phyloP scores from a whole-genome alignment of 2,113 vertebrate species.

The Empidonax alnorum region DNA sequence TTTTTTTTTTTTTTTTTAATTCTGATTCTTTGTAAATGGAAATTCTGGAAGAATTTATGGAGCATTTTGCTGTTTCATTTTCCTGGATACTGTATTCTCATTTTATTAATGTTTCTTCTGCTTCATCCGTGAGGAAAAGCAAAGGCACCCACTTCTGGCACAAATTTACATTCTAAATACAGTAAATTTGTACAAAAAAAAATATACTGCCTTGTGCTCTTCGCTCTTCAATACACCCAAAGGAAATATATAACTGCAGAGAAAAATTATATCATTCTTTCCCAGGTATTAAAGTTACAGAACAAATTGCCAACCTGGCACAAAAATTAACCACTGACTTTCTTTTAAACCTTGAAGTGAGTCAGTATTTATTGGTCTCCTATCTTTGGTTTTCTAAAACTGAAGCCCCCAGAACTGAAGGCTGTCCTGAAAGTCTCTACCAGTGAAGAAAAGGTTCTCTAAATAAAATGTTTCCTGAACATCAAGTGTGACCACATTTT shows the following conservation, averaged over 20 bases:
- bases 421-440: not conserved
- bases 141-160: not conserved
- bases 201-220: not conserved
- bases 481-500: not conserved
- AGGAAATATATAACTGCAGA: not conserved
- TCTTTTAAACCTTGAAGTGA: not conserved
- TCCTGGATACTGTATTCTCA: not conserved
- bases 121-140: not conserved
- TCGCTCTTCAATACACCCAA: not conserved
- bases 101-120: not conserved
- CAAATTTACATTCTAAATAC: not conserved
- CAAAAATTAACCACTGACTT: not conserved
- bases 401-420: not conserved
- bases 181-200: not conserved
- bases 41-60: not conserved
- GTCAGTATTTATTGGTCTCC: not conserved
- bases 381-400: not conserved
- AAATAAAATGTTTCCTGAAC: not conserved
- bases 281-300: not conserved
- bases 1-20: not conserved
- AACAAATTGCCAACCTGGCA: not conserved
- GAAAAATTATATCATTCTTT: not conserved
- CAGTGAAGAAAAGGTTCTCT: not conserved
- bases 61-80: not conserved
- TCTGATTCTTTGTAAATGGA: not conserved